Conservation (phyloP, 2,797 vertebrate genomes). For the Pachyuromys duprasi region DNA sequence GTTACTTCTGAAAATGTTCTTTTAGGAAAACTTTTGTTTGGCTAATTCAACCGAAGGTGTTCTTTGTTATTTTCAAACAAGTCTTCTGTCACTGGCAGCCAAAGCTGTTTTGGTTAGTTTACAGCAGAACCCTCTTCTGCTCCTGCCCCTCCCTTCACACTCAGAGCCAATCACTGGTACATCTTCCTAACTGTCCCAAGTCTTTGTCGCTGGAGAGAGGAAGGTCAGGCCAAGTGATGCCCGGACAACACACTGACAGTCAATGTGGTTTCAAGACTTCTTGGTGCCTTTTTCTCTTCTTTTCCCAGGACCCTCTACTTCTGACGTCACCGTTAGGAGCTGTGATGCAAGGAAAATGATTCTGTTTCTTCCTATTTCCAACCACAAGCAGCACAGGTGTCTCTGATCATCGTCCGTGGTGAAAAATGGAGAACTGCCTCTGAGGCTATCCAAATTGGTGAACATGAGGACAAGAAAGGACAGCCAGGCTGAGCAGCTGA, state of each 20-base stretch:
- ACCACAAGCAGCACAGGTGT: neutral
- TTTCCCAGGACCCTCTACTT: slow-evolving; percentile 1
- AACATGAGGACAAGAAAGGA: neutral
- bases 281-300: neutral
- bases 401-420: neutral
- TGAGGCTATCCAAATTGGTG: neutral
- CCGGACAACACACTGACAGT: neutral
- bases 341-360: neutral
- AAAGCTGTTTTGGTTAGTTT: neutral
- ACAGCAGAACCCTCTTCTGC: neutral
- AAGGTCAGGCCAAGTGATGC: neutral
- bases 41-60: neutral
- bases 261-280: neutral
- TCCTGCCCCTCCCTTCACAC: neutral
- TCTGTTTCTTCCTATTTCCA: neutral
- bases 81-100: neutral
- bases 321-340: neutral
- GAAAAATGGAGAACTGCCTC: neutral
- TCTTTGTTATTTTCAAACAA: slow-evolving; percentile 14
- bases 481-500: neutral
- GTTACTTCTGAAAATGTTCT: neutral
- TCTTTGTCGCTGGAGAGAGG: neutral
- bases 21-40: neutral
- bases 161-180: neutral
- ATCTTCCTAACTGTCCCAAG: neutral